Base-by-base conservation (phyloP, 2,888 invertebrate genomes). In the Oxystoma pomonae region DNA sequence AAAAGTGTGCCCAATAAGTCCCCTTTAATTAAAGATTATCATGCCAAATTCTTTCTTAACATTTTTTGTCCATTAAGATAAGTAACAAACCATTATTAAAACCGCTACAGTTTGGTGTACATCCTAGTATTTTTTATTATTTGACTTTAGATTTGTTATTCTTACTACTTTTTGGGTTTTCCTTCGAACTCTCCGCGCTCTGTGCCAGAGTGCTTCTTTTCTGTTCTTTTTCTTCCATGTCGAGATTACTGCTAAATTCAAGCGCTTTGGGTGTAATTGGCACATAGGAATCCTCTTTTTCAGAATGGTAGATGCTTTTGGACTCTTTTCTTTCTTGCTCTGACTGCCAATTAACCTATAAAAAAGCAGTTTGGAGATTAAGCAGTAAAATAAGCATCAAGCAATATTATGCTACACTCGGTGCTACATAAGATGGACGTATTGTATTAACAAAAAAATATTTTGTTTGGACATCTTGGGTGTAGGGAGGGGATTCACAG, bases 271-370 rank as follows among this genome's bases (percentile, higher is more conserved):
- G 71, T 57, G 68, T 61, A 22, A 75, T 69, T 16, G 74, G 74
- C 61, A 74, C 74, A 66, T 77, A 80, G 0, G 78, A 78, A 63
- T 78, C 78, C 71, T 79, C 78, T 70, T 80, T 80, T 65, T 77
- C 76, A 1, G 80, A 78, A 64, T 78, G 78, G 63, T 78, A 79
- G 60, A 79, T 74, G 65, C 78, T 79, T 69, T 84, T 84, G 0
- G 83, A 81, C 73, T 89, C 88, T 59, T 83, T 80, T 67, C 82
- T 84, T 76, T 90, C 90, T 74, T 90, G 87, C 64, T 88, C 88
- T 19, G 89, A 89, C 71, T 89, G 85, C 90, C 90, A 90, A 69
- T 87, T 85, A 72, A 89, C 87, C 88, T 88, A 70, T 20, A 77
- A 75, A 64, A 68, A 60, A 67, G 67, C 16, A 53, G 58, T 56